Percentiles rank a stretch among this genome's conserved stretches.
phyloP scores from a whole-genome alignment of 2,113 vertebrate species.

The Crotalus helleri region DNA sequence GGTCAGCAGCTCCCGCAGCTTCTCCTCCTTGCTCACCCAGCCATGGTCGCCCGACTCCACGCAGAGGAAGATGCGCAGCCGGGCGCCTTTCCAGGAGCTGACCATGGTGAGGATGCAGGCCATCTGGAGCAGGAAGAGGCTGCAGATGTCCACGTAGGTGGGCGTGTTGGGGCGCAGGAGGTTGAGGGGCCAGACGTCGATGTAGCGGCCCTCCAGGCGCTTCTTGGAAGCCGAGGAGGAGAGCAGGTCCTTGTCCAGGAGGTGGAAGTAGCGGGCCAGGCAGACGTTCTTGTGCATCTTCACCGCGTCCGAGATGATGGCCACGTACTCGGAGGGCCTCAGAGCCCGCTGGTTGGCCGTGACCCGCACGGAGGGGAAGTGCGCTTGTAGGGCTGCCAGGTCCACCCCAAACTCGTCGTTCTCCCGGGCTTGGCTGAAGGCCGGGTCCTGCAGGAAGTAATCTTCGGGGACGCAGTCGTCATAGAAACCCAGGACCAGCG shows the following conservation, averaged over 20 bases:
- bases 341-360: conserved; percentile 75
- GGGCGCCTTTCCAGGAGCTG: conserved; percentile 79
- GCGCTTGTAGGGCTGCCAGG: conserved; percentile 78
- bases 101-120: conserved; percentile 91
- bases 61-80: conserved; percentile 87
- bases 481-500: conserved; percentile 84
- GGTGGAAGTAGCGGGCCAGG: conserved; percentile 80
- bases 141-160: conserved; percentile 82
- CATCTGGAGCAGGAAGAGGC: conserved; percentile 91
- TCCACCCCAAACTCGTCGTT: conserved; percentile 81
- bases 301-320: conserved; percentile 82
- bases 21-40: conserved; percentile 80
- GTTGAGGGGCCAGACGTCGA: conserved; percentile 90
- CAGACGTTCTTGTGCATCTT: conserved; percentile 93
- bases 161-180: conserved; percentile 75
- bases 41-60: conserved; percentile 79
- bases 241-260: conserved; percentile 57
- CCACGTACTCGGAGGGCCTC: conserved; percentile 80
- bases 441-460: conserved; percentile 83
- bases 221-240: conserved; percentile 25
- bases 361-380: conserved; percentile 82
- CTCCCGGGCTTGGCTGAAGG: conserved; percentile 70
- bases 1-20: conserved; percentile 78
- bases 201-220: conserved; percentile 60
- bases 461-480: conserved; percentile 82